Base-by-base conservation (phyloP, 2,113 vertebrate genomes). In the Chaetodon auriga region DNA sequence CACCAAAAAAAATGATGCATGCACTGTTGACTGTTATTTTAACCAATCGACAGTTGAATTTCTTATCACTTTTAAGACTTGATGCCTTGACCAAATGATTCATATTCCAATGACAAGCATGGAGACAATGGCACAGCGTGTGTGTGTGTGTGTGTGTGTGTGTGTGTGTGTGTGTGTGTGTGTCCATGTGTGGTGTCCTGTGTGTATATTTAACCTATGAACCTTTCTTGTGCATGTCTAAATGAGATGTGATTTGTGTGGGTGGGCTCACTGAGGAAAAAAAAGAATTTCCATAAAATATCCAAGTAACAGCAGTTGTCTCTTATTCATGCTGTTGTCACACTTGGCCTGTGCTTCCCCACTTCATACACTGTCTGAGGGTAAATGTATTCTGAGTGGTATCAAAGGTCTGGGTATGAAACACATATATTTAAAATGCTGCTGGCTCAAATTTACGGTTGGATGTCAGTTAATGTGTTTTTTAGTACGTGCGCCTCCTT, bases 161-260 rank as follows among this genome's bases (percentile, higher is more conserved):
- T 30, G 38, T 72, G 69, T 58, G 41, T 73, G 41, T 63, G 46
- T 63, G 48, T 54, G 38, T 43, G 49, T 46, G 46, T 10, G 65
- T 61, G 65, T 49, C 55, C 54, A 41, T 51, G 61, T 51, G 30
- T 57, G 10, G 14, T 23, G 60, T 74, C 21, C 16, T 48, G 62
- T 66, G 46, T 71, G 30, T 81, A 25, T 81, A 19, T 73, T 72
- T 68, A 79, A 73, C 74, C 62, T 63, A 6, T 77, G 58, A 62
- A 25, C 45, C 36, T 30, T 45, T 64, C 46, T 60, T 23, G 36
- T 54, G 43, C 10, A 15, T 11, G 23, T 30, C 21, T 68, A 63
- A 78, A 73, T 57, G 55, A 68, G 68, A 38, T 54, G 23, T 21
- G 25, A 70, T 85, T 48, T 63, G 68, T 19, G 77, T 65, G 65